Base-by-base conservation (phyloP, 2,113 vertebrate genomes). In the Cyphomyrus discorhynchus region DNA sequence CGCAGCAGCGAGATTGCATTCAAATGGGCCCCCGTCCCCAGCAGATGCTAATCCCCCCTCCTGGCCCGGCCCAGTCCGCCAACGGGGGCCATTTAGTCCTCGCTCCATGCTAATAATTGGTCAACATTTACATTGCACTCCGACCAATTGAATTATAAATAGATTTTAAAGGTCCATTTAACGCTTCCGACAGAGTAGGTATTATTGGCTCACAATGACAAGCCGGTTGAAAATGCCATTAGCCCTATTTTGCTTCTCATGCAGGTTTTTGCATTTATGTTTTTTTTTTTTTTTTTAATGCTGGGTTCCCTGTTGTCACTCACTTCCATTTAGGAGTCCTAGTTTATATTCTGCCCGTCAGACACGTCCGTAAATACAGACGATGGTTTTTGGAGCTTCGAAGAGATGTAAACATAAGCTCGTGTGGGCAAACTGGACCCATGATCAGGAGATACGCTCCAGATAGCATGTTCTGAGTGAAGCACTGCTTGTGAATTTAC, bases 1-100 rank as follows among this genome's bases (percentile, higher is more conserved):
- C 95, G 92, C 95, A 95, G 96, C 96, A 96, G 96, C 97, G 96
- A 96, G 96, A 97, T 97, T 96, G 96, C 96, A 96, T 96, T 96
- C 96, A 96, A 17, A 45, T 96, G 95, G 94, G 94, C 95, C 49
- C 95, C 94, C 95, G 95, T 96, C 96, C 95, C 96, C 96, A 96
- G 96, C 97, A 97, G 97, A 97, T 97, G 96, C 97, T 42, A 84
- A 96, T 96, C 96, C 95, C 96, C 95, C 96, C 96, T 96, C 96
- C 95, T 95, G 96, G 96, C 95, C 95, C 96, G 95, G 95, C 94
- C 95, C 95, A 95, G 96, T 95, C 95, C 94, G 94, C 95, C 94
- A 93, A 91, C 94, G 95, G 95, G 95, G 95, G 96, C 94, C 95
- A 85, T 88, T 88, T 91, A 77, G 95, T 94, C 96, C 95, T 95